Evolutionary conservation across 2,888 invertebrate genomes (phyloP).

Genomic region (Pheosia tremula): DNA sequence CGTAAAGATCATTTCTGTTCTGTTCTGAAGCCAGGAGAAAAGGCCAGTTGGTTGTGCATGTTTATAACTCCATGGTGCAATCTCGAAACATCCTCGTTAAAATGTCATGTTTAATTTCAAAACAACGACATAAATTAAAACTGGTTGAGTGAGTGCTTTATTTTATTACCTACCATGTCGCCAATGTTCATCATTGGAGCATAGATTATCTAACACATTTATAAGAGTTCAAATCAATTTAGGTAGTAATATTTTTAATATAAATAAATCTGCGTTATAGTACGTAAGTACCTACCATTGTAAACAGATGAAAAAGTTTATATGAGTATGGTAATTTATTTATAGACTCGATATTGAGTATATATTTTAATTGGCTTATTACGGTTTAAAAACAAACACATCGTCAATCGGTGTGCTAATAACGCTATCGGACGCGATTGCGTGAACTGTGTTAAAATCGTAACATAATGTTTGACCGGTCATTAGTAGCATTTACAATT

Average conservation of each 20-base stretch:
- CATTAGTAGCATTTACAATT: constrained; percentile 62
- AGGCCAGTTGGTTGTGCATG: not conserved
- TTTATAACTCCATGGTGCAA: not conserved
- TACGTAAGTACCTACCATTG: no score
- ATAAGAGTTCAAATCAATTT: no score
- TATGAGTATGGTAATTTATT: no score
- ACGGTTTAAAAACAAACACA: not conserved
- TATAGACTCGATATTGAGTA: no score
- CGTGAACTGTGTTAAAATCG: constrained; percentile 46
- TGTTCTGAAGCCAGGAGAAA: no score
- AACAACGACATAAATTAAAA: not conserved
- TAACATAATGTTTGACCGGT: constrained; percentile 46
- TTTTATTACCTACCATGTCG: not conserved
- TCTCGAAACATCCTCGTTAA: not conserved
- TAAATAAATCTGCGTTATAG: no score
- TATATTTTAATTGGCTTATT: no score
- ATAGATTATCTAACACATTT: no score
- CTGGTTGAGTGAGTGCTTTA: not conserved
- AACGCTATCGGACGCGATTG: constrained; percentile 27
- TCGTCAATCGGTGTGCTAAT: constrained; percentile 11
- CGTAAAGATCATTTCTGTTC: no score
- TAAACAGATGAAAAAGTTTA: no score
- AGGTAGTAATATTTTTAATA: no score
- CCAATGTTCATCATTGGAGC: not conserved
- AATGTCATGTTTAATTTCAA: not conserved